Conservation (phyloP, 2,797 vertebrate species). For the Bufotes viridis region DNA sequence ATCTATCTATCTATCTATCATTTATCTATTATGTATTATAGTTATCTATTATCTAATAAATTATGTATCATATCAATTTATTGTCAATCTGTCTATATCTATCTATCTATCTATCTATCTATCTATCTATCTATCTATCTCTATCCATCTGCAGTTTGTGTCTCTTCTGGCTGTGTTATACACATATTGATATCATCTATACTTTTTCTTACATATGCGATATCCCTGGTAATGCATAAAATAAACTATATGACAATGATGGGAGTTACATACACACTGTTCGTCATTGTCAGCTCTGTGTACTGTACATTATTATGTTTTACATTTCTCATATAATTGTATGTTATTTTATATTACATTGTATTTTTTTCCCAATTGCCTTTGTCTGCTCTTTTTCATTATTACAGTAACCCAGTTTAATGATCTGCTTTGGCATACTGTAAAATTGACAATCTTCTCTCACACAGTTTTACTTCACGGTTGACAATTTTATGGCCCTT, state of each 20-base stretch:
- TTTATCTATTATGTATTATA: too few species aligned
- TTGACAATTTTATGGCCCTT: slow-evolving; percentile 62
- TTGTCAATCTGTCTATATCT: too few species aligned
- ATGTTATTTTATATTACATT: slow-evolving; percentile 28
- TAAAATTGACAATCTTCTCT: slow-evolving; percentile 62
- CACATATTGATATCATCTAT: too few species aligned
- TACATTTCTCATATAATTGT: slow-evolving; percentile 11
- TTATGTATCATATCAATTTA: too few species aligned
- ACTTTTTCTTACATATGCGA: too few species aligned
- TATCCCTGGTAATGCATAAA: background rate
- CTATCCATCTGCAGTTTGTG: too few species aligned
- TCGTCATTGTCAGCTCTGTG: background rate
- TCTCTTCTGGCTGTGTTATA: too few species aligned
- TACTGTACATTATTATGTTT: background rate
- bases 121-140: too few species aligned
- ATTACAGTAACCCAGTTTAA: slow-evolving; percentile 58
- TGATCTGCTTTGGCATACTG: slow-evolving; percentile 60
- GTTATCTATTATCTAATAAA: too few species aligned
- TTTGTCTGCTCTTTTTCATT: slow-evolving; percentile 48
- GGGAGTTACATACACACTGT: background rate
- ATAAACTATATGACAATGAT: background rate
- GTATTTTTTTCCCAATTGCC: slow-evolving; percentile 23
- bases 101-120: too few species aligned
- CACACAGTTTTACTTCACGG: slow-evolving; percentile 61
- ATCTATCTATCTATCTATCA: too few species aligned